A percentile compares a stretch with the other conserved stretches of the same genome.
These are phyloP conservation scores for Augochlora pura DNA, from an alignment of 1,140 invertebrate genomes.

Conservation along the genomic window DNA sequence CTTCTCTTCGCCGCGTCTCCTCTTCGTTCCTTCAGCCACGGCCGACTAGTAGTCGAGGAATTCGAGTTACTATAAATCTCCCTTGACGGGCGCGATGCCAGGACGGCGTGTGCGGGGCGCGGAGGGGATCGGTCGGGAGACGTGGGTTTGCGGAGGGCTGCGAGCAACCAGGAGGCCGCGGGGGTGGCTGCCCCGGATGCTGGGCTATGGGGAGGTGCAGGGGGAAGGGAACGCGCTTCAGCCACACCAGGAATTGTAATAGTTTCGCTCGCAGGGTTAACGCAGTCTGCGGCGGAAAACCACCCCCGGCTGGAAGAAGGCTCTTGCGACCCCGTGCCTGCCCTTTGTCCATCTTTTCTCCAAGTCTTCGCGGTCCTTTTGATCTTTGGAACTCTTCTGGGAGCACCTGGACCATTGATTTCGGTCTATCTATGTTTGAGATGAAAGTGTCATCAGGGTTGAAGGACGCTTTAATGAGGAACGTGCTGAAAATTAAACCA, in stretches of 20 bases:
- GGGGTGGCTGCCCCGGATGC: constrained; percentile 61
- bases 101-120: constrained; percentile 54
- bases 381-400: neutral
- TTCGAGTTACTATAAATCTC: constrained; percentile 81
- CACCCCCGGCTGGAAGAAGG: constrained; percentile 53
- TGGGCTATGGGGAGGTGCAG: constrained; percentile 64
- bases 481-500: too few species aligned
- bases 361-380: neutral
- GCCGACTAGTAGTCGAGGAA: constrained; percentile 78
- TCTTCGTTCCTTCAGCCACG: constrained; percentile 70
- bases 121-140: constrained; percentile 38
- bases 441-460: neutral
- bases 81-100: constrained; percentile 73
- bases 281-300: constrained; percentile 22
- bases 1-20: constrained; percentile 50
- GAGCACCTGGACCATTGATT: neutral
- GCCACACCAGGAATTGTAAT: constrained; percentile 65
- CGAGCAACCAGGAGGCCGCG: constrained; percentile 56
- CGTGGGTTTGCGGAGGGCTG: constrained; percentile 60
- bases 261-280: constrained; percentile 62
- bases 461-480: too few species aligned
- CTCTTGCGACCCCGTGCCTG: neutral
- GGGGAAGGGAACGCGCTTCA: constrained; percentile 64
- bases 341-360: constrained; percentile 20
- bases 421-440: neutral